Evolutionary conservation across 1,140 invertebrate genomes (phyloP).

Genomic region (Melipona quadrifasciata): DNA sequence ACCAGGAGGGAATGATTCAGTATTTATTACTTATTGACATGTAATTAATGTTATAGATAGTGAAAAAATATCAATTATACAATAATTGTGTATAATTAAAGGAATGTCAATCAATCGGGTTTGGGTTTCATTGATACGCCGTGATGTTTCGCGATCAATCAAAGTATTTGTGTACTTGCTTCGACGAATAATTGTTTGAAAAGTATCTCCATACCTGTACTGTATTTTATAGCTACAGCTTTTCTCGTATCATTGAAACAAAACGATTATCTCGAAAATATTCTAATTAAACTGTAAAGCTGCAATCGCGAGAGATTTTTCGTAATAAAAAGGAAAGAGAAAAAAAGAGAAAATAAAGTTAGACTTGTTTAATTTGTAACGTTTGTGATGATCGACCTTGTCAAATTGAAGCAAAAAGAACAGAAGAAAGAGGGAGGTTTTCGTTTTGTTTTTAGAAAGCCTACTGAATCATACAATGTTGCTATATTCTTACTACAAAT

Average conservation of each 20-base stretch:
- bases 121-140: slow-evolving; percentile 12
- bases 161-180: neutral
- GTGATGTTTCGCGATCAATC: neutral
- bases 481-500: slow-evolving; percentile 2
- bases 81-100: slow-evolving; percentile 14
- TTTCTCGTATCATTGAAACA: neutral
- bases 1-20: slow-evolving; percentile 24
- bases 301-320: neutral
- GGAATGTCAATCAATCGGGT: neutral
- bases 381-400: slow-evolving; percentile 1
- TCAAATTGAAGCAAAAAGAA: neutral
- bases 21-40: slow-evolving; percentile 27
- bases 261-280: neutral
- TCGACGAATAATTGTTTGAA: neutral
- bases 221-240: neutral
- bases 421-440: neutral
- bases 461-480: neutral
- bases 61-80: slow-evolving; percentile 20
- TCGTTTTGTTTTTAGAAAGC: neutral
- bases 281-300: neutral
- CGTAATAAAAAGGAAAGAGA: neutral
- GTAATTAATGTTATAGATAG: slow-evolving; percentile 28
- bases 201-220: neutral
- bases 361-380: neutral
- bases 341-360: neutral